Percentiles rank a stretch among this genome's conserved stretches.
Evolutionary conservation across 1,140 invertebrate species (phyloP).

Genomic region (Caenorhabditis tropicalis): DNA sequence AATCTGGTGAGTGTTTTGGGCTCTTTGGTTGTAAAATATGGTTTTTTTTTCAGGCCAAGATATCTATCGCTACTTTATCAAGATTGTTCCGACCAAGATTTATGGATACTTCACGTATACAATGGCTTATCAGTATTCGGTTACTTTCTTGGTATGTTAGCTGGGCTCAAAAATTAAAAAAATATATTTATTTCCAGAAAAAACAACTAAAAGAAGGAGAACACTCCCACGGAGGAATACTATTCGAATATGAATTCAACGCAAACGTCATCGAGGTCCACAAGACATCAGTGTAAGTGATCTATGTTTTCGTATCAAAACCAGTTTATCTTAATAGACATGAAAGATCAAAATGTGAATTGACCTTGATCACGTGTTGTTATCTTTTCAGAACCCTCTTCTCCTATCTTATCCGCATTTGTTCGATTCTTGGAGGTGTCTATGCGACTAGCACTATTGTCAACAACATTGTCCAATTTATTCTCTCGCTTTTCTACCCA

Average conservation of each 20-base stretch:
- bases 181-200: slow-evolving; percentile 56
- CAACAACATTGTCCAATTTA: slow-evolving; percentile 54
- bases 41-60: slow-evolving; percentile 42
- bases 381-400: slow-evolving; percentile 61
- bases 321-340: not conserved
- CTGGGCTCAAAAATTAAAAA: not conserved
- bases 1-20: slow-evolving; percentile 57
- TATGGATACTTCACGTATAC: slow-evolving; percentile 58
- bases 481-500: not conserved
- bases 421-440: slow-evolving; percentile 67
- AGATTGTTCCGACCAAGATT: slow-evolving; percentile 68
- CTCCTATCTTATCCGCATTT: slow-evolving; percentile 67
- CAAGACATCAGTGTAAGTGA: slow-evolving; percentile 60
- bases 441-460: slow-evolving; percentile 65
- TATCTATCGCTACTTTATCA: slow-evolving; percentile 61
- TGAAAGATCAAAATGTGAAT: not conserved
- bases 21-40: not conserved
- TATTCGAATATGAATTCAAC: slow-evolving; percentile 68
- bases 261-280: slow-evolving; percentile 67
- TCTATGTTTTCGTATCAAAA: not conserved
- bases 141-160: slow-evolving; percentile 62
- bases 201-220: slow-evolving; percentile 61
- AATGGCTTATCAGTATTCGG: slow-evolving; percentile 68
- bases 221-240: slow-evolving; percentile 64
- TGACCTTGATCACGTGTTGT: no score